Evolutionary conservation across 2,888 invertebrate species (phyloP).

Genomic region (Phasia obesa): DNA sequence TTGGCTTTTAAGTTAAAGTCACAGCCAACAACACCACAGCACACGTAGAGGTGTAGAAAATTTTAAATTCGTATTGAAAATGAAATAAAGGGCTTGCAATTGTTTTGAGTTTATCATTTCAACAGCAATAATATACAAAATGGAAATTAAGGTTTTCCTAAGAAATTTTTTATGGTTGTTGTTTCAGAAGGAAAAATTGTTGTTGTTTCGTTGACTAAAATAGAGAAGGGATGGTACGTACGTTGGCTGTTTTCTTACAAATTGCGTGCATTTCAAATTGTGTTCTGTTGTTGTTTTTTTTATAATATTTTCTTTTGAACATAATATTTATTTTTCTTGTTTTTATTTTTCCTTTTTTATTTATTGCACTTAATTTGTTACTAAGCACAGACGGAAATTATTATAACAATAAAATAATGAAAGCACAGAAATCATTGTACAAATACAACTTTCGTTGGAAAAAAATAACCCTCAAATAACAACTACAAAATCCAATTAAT

Average conservation of each 20-base stretch:
- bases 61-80: conserved; percentile 26
- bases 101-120: conserved; percentile 60
- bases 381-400: conserved; percentile 59
- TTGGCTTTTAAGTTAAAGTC: conserved; percentile 50
- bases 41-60: conserved; percentile 30
- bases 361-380: conserved; percentile 68
- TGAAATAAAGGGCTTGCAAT: conserved; percentile 54
- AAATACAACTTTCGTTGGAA: conserved; percentile 17
- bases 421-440: conserved; percentile 38
- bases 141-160: conserved; percentile 45
- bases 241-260: conserved; percentile 35
- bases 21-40: not conserved
- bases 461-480: conserved; percentile 19
- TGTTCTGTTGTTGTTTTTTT: conserved; percentile 21
- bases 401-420: conserved; percentile 72
- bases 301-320: not conserved
- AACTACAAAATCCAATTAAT: conserved; percentile 31
- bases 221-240: not conserved
- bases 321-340: conserved; percentile 37
- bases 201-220: not conserved
- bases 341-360: conserved; percentile 47
- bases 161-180: conserved; percentile 51
- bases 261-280: conserved; percentile 54
- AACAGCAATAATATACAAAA: conserved; percentile 15
- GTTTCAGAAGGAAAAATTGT: not conserved